phyloP scores from a whole-genome alignment of 2,113 vertebrate species.

The Tylochromis polylepis region DNA sequence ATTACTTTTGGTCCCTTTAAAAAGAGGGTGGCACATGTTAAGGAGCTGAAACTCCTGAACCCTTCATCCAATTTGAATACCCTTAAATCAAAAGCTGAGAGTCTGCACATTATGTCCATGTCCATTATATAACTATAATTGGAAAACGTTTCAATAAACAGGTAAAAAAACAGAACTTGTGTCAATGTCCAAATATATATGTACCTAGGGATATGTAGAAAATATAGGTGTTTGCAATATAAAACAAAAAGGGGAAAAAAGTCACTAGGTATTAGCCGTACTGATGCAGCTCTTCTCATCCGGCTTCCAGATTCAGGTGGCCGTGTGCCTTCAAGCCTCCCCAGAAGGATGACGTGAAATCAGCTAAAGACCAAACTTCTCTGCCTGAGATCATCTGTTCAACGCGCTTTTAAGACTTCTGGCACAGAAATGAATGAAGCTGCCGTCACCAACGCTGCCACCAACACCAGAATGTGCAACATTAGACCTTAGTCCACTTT shows the following conservation, averaged over 20 bases:
- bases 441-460: neutral
- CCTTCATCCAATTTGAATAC: neutral
- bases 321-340: neutral
- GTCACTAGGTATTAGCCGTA: neutral
- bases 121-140: neutral
- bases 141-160: neutral
- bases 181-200: neutral
- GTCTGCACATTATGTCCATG: neutral
- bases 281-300: neutral
- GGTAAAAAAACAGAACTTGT: neutral
- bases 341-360: constrained; percentile 3
- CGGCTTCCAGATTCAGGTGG: constrained; percentile 9
- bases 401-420: neutral
- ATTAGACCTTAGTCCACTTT: neutral
- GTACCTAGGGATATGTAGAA: neutral
- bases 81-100: neutral
- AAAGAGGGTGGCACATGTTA: neutral
- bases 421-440: neutral
- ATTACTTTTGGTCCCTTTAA: neutral
- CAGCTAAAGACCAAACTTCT: neutral
- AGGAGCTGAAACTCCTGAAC: neutral
- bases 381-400: constrained; percentile 18
- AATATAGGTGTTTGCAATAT: neutral
- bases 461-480: neutral
- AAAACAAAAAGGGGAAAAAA: neutral